Conservation (phyloP, 1,140 invertebrate genomes). For the Drosophila melanica region DNA sequence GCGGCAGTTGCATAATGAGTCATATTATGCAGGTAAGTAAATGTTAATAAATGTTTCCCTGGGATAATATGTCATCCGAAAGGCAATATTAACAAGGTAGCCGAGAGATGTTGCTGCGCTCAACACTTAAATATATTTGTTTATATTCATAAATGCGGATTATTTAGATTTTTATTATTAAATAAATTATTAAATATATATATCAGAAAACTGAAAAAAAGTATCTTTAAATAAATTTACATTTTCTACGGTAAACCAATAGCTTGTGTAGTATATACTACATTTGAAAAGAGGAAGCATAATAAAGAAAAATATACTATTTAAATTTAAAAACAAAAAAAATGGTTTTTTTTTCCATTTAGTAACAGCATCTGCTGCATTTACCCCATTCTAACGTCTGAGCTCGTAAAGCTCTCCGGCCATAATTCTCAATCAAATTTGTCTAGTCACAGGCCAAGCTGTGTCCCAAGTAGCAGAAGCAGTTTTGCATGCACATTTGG, state of each 20-base stretch:
- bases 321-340: background rate
- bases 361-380: slow-evolving; percentile 16
- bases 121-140: background rate
- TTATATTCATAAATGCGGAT: no score
- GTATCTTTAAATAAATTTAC: no score
- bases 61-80: background rate
- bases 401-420: background rate
- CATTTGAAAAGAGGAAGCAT: no score
- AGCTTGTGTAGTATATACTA: no score
- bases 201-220: no score
- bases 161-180: no score
- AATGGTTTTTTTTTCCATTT: background rate
- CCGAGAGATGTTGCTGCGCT: no score
- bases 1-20: slow-evolving; percentile 37
- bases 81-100: slow-evolving; percentile 2
- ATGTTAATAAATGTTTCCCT: slow-evolving; percentile 32
- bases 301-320: background rate
- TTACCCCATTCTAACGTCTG: background rate
- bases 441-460: slow-evolving; percentile 36
- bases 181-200: no score
- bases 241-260: no score
- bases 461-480: slow-evolving; percentile 1
- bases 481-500: slow-evolving; percentile 49
- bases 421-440: slow-evolving; percentile 49
- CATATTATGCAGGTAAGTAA: slow-evolving; percentile 45